Evolutionary conservation across 2,113 vertebrate species (phyloP), one percentile per base, ranked within the genome.

Genomic region (Dicentrarchus labrax): DNA sequence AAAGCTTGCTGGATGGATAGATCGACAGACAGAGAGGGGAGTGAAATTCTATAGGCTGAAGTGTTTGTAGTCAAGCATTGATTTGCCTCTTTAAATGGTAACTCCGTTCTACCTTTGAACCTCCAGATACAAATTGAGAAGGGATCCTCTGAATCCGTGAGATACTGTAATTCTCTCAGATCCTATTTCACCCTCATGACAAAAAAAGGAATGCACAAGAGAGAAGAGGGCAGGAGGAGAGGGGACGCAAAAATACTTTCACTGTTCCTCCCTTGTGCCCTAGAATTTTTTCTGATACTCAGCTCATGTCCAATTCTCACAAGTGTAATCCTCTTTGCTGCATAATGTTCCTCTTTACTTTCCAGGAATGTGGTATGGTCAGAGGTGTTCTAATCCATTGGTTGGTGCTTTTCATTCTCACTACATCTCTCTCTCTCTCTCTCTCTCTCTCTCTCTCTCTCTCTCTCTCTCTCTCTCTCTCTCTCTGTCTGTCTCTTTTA

Each of bases 321-420:
- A 89, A 78, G 79, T 91, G 71, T 93, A 94, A 95, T 93, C 92
- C 90, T 94, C 89, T 93, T 94, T 93, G 83, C 84, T 85, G 86
- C 88, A 81, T 89, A 93, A 93, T 89, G 75, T 91, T 89, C 85
- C 87, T 85, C 84, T 90, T 88, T 89, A 85, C 87, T 90, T 90
- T 91, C 38, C 90, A 94, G 93, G 94, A 92, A 91, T 92, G 87
- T 78, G 88, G 76, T 78, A 65, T 86, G 85, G 86, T 91, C 90
- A 89, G 85, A 92, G 85, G 91, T 93, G 89, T 93, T 90, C 78
- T 91, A 93, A 93, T 92, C 86, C 86, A 84, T 38, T 78, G 70
- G 62, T 71, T 61, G 84, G 73, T 88, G 83, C 72, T 86, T 87
- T 89, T 80, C 53, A 77, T 82, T 91, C 76, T 91, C 69, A 78